Conservation (phyloP, 2,797 vertebrate species). For the Antrozous pallidus region DNA sequence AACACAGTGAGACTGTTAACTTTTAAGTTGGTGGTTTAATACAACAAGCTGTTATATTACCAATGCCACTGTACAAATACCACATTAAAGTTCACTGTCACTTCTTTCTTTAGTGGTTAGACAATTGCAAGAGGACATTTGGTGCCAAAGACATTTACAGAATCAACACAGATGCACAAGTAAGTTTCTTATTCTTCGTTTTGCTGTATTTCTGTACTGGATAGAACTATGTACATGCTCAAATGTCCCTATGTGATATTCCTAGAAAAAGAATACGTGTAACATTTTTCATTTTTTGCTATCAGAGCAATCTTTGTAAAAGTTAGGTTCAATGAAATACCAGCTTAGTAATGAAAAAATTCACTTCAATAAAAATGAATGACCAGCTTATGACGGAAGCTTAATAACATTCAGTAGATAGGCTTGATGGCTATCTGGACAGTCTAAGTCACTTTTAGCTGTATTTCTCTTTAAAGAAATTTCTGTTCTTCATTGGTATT, state of each 20-base stretch:
- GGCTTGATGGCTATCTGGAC: constrained; percentile 68
- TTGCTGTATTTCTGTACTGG: constrained; percentile 6
- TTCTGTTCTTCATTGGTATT: constrained; percentile 55
- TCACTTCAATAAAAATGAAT: constrained; percentile 78
- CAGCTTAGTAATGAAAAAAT: constrained; percentile 76
- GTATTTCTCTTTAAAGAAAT: constrained; percentile 57
- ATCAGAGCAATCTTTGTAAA: constrained; percentile 76
- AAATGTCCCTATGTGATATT: constrained; percentile 52
- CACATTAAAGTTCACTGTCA: background rate
- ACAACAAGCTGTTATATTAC: background rate
- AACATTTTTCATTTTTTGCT: constrained; percentile 79
- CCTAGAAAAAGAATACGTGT: constrained; percentile 59
- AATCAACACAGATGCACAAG: constrained; percentile 90
- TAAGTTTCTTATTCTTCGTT: constrained; percentile 77
- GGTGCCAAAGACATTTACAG: constrained; percentile 88
- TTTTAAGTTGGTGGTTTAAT: background rate
- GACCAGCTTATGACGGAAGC: constrained; percentile 55
- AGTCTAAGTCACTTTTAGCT: constrained; percentile 42
- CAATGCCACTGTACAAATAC: background rate
- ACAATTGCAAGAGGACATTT: constrained; percentile 97
- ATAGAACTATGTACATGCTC: background rate
- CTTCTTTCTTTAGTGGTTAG: constrained; percentile 90
- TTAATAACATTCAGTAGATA: constrained; percentile 81
- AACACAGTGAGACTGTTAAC: background rate
- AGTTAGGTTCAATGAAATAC: constrained; percentile 59